Conservation (phyloP, 2,113 vertebrate species). For the Balaeniceps rex region DNA sequence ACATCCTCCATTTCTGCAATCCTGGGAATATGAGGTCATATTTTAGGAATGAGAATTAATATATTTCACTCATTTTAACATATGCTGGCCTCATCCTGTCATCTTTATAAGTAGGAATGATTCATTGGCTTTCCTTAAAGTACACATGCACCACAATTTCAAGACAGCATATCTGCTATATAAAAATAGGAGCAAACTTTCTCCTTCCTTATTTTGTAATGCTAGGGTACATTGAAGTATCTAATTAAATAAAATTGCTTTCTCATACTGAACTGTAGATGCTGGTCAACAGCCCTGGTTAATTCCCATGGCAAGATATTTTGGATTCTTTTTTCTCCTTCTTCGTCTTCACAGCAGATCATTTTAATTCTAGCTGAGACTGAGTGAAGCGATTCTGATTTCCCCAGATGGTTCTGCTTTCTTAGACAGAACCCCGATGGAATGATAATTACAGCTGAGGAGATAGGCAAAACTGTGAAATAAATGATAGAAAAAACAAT, state of each 20-base stretch:
- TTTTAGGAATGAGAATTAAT: conserved; percentile 15
- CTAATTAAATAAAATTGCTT: neutral
- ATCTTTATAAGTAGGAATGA: neutral
- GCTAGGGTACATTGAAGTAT: neutral
- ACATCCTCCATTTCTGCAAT: neutral
- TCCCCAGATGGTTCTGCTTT: conserved; percentile 54
- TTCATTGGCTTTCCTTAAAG: neutral
- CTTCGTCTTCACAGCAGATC: neutral
- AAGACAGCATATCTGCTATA: neutral
- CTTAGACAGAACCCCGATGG: neutral
- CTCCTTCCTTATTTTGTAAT: neutral
- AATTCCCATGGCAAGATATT: neutral
- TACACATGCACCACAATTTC: neutral
- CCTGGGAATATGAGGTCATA: neutral
- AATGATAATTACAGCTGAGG: conserved; percentile 46
- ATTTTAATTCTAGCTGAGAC: conserved; percentile 49
- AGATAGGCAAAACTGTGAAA: neutral
- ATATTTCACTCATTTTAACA: neutral
- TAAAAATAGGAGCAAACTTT: neutral
- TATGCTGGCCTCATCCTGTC: neutral
- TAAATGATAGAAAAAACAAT: neutral
- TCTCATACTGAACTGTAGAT: neutral
- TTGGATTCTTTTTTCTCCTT: neutral
- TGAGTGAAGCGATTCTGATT: conserved; percentile 27
- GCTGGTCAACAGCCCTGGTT: neutral